Conservation (phyloP, 2,888 invertebrate genomes). For the Cephus nigrinus region DNA sequence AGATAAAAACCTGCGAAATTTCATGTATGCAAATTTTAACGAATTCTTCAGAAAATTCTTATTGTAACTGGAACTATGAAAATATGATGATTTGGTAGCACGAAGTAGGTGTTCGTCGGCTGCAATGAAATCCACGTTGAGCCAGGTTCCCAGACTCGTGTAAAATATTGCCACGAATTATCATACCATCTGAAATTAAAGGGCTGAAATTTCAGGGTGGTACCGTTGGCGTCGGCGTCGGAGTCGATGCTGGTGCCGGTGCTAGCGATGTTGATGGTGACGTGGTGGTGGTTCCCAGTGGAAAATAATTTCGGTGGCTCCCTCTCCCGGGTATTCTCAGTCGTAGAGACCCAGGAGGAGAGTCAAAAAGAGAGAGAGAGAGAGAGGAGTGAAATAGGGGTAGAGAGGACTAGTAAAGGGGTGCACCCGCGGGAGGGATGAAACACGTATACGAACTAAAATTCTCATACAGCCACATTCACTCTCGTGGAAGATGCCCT, state of each 20-base stretch:
- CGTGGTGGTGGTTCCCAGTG: constrained; percentile 41
- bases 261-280: constrained; percentile 29
- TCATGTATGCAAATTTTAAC: too few relatives aligned
- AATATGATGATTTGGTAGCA: too few relatives aligned
- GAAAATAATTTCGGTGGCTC: constrained; percentile 58
- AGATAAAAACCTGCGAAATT: too few relatives aligned
- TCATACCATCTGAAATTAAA: constrained; percentile 64
- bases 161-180: constrained; percentile 63
- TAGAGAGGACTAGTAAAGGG: too few relatives aligned
- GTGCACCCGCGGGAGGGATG: too few relatives aligned
- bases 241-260: constrained; percentile 2
- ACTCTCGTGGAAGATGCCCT: too few relatives aligned
- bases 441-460: too few relatives aligned
- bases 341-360: too few relatives aligned
- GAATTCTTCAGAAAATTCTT: too few relatives aligned
- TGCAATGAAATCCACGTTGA: constrained; percentile 56
- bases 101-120: constrained; percentile 11
- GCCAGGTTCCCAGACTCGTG: constrained; percentile 51
- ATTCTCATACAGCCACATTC: too few relatives aligned
- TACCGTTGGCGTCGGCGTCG: constrained; percentile 14
- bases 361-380: neutral
- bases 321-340: constrained; percentile 23
- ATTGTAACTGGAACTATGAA: too few relatives aligned
- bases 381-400: too few relatives aligned
- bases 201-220: constrained; percentile 56